Evolutionary conservation across 2,797 vertebrate genomes (phyloP), one percentile per base, ranked within the genome.

Genomic region (Pterois miles): DNA sequence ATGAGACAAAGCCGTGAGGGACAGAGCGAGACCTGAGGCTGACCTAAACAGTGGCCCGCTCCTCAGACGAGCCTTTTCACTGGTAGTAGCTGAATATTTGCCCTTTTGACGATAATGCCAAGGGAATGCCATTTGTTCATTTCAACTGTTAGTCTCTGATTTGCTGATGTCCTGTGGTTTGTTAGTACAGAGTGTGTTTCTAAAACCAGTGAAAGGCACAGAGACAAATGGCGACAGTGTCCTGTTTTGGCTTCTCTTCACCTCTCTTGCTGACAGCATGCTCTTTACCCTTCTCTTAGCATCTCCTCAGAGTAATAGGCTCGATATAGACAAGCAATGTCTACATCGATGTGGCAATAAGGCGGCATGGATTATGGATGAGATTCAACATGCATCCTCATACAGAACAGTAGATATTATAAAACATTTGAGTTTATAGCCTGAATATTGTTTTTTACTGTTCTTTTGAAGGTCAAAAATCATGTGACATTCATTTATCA

Each of bases 91-190:
- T 63, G 3, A 43, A 38, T 52, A 34, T 58, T 1, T 84, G 81
- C 86, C 81, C 84, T 91, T 58, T 89, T 82, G 2, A 71, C 69
- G 67, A 82, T 73, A 86, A 91, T 88, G 63, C 66, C 77, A 66
- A 25, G 62, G 56, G 65, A 80, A 80, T 60, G 65, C 29, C 52
- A 65, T 62, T 83, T 74, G 66, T 58, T 53, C 20, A 2, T 65
- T 78, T 63, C 53, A 43, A 38, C 38, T 60, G 64, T 33, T 54
- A 13, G 38, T 52, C 36, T 40, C 60, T 27, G 20, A 27, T 53
- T 54, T 50, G 9, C 73, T 69, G 59, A 71, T 69, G 59, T 54
- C 71, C 23, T 18, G 62, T 58, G 34, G 46, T 77, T 70, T 62
- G 62, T 76, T 60, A 31, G 53, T n/a, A 48, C 52, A 33, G 22